These are phyloP conservation scores for Ostrea edulis DNA, from an alignment of 1,140 invertebrate genomes.

Conservation along the genomic window DNA sequence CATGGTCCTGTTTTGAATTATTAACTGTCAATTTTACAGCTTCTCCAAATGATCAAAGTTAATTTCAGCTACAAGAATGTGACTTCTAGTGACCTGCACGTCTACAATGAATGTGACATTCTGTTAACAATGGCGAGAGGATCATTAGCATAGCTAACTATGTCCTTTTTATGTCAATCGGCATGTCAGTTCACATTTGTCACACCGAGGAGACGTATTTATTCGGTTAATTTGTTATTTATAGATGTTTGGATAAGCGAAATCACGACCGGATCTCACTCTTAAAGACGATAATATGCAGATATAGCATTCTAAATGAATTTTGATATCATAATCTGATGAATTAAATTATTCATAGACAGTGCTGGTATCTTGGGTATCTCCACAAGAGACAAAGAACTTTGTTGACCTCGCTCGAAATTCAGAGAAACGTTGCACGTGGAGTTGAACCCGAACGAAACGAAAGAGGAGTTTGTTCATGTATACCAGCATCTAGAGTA, in stretches of 20 bases:
- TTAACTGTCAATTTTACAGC: constrained; percentile 25
- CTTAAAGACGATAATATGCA: background rate
- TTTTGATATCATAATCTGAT: constrained; percentile 6
- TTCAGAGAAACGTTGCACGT: too few relatives aligned
- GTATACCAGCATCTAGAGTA: too few relatives aligned
- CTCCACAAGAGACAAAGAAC: background rate
- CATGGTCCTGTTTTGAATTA: constrained; percentile 6
- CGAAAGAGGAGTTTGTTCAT: too few relatives aligned
- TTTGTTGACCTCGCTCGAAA: background rate
- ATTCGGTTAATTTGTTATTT: constrained; percentile 21
- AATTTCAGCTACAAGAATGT: background rate
- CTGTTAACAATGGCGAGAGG: background rate
- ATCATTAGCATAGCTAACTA: constrained; percentile 22
- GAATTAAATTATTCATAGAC: background rate
- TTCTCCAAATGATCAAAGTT: background rate
- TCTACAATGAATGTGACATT: background rate
- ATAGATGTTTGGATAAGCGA: constrained; percentile 4
- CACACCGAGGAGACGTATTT: background rate
- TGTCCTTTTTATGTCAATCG: constrained; percentile 11
- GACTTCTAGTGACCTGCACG: background rate
- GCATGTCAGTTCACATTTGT: constrained; percentile 18
- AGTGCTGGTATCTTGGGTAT: constrained; percentile 9
- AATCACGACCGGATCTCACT: constrained; percentile 3
- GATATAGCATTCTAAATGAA: constrained; percentile 6
- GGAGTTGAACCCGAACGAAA: too few relatives aligned